A percentile compares a stretch with the other conserved stretches of the same genome.
Conservation (phyloP, 2,113 vertebrate genomes). For the Eleginops maclovinus region DNA sequence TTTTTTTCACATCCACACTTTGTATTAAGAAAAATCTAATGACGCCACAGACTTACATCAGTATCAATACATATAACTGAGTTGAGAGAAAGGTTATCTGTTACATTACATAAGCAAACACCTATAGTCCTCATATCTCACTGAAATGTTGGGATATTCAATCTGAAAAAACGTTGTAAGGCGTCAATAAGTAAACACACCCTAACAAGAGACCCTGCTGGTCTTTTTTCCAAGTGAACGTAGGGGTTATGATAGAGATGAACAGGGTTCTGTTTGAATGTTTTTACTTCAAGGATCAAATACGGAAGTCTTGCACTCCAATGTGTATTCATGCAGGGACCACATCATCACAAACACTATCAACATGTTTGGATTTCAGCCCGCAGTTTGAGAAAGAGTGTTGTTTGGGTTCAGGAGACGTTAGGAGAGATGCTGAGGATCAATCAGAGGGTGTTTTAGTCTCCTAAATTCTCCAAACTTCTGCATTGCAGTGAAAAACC, state of each 20-base stretch:
- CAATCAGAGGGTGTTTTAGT: slow-evolving; percentile 61
- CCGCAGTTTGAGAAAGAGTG: background rate
- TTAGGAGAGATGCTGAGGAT: slow-evolving; percentile 39
- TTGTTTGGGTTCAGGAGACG: slow-evolving; percentile 6
- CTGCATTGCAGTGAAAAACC: slow-evolving; percentile 78
- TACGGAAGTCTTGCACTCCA: slow-evolving; percentile 6
- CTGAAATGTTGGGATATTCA: slow-evolving; percentile 1
- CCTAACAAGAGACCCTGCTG: background rate
- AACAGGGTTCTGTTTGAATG: background rate
- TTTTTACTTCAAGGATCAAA: slow-evolving; percentile 25
- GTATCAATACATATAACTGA: background rate
- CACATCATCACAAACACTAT: background rate
- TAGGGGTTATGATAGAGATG: background rate
- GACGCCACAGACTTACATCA: background rate
- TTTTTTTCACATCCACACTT: background rate
- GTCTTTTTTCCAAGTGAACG: background rate
- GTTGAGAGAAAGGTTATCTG: background rate
- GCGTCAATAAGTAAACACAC: background rate
- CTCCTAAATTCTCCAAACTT: slow-evolving; percentile 54
- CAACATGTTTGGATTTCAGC: background rate
- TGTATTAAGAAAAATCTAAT: background rate
- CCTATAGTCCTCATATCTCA: background rate
- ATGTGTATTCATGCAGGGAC: background rate
- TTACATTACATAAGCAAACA: background rate
- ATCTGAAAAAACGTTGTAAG: background rate